Percentiles rank a stretch among this genome's conserved stretches.
Conservation (phyloP, 2,113 vertebrate species). For the Ptilorrhoa leucosticta region DNA sequence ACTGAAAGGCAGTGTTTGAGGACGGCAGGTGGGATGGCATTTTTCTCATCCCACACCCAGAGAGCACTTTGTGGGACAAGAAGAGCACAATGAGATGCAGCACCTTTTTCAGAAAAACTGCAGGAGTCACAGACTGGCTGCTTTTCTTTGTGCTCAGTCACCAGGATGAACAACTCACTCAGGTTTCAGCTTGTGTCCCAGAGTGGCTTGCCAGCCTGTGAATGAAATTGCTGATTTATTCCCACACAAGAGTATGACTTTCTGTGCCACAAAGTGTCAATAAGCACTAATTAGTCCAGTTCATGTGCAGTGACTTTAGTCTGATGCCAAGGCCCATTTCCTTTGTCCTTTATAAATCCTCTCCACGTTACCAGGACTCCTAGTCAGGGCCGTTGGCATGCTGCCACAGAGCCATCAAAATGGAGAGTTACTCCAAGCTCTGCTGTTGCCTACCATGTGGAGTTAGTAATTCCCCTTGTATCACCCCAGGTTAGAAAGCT, state of each 20-base stretch:
- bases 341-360: background rate
- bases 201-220: background rate
- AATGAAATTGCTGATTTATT: background rate
- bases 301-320: background rate
- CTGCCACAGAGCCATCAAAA: background rate
- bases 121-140: background rate
- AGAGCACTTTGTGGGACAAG: background rate
- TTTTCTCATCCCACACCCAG: background rate
- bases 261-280: background rate
- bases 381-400: too few species aligned
- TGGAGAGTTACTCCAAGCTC: background rate
- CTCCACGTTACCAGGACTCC: accelerated
- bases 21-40: accelerated
- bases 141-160: background rate
- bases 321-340: background rate
- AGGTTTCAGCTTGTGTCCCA: background rate
- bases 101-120: background rate
- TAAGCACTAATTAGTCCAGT: background rate
- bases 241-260: background rate
- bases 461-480: background rate
- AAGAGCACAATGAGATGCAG: background rate
- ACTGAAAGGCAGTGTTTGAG: accelerated
- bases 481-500: background rate
- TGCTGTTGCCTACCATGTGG: background rate
- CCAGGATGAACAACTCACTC: background rate